These are phyloP conservation scores for Pungitius pungitius DNA, from an alignment of 2,113 vertebrate genomes.

Conservation along the genomic window DNA sequence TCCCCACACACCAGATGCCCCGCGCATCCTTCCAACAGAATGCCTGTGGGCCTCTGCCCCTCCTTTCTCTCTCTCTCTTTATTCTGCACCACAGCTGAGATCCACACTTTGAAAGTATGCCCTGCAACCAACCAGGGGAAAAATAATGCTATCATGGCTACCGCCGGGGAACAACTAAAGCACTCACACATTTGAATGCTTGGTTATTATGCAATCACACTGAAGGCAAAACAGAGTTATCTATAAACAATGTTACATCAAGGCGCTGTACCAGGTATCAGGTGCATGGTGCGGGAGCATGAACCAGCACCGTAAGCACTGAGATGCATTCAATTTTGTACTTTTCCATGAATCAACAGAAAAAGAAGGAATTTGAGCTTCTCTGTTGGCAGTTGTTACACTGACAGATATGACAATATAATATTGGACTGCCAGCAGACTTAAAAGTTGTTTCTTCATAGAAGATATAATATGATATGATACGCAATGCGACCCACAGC, in stretches of 20 bases:
- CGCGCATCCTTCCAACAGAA: conserved; percentile 69
- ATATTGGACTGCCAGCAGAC: conserved; percentile 3
- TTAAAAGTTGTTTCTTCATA: conserved; percentile 28
- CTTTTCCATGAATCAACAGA: conserved; percentile 60
- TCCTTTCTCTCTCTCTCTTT: conserved; percentile 59
- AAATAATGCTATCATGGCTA: conserved; percentile 61
- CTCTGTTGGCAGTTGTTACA: conserved; percentile 36
- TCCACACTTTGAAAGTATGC: conserved; percentile 76
- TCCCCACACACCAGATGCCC: conserved; percentile 66
- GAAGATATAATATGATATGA: conserved; percentile 21
- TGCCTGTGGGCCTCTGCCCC: conserved; percentile 63
- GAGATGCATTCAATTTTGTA: conserved; percentile 41
- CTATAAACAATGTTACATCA: conserved; percentile 68
- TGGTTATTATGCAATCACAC: conserved; percentile 74
- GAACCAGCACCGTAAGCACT: conserved; percentile 29
- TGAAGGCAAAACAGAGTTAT: conserved; percentile 64
- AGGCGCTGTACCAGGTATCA: conserved; percentile 53
- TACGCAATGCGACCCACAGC: conserved; percentile 27
- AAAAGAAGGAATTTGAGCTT: conserved; percentile 43
- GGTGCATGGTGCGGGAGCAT: conserved; percentile 37
- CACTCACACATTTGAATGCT: conserved; percentile 72
- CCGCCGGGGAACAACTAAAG: conserved; percentile 71
- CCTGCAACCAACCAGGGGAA: conserved; percentile 72
- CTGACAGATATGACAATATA: conserved; percentile 40
- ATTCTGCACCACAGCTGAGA: conserved; percentile 75